Base-by-base conservation (phyloP, 2,888 invertebrate genomes). In the Dugesia japonica region DNA sequence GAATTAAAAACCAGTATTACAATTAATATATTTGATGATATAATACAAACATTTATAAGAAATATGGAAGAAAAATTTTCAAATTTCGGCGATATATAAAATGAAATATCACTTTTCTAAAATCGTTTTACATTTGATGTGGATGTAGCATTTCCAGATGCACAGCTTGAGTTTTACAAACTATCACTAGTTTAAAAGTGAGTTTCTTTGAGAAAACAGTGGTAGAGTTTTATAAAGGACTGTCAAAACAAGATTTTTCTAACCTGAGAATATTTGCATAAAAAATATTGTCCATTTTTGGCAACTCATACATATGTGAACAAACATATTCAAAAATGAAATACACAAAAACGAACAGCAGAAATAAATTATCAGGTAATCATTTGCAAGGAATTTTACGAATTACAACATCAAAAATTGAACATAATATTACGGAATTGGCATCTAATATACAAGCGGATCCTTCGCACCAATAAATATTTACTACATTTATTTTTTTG, bases 31-130 rank as follows among this genome's bases (percentile, higher is more conserved):
- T 56, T n/a, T 17, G 17, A 17, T 38, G 38, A 38, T 38, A 38
- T 17, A 56, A 56, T 56, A 56, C 4, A 56, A 56, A 56, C 17
- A 56, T 56, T 56, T 4, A 56, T 56, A 56, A 56, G 56, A 56
- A 56, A 56, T n/a, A 56, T 56, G 56, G 56, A 56, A 56, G 56
- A 56, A 56, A 56, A n/a, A 56, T 56, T 38, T 38, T 38, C 38
- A 38, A 17, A 38, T 38, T 38, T 38, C 38, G 38, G 38, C 38
- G 17, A 56, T 13, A 56, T 56, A 56, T 13, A 4, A 56, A 56
- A 56, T 13, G n/a, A 56, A 56, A 13, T 56, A 56, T 9, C 56
- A 20, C 4, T 56, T 1, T 56, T 56, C 17, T 4, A 56, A 56
- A 56, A 56, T 56, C 4, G 7, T 56, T 56, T 56, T 56, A 56